phyloP scores from a whole-genome alignment of 2,888 invertebrate genomes.

The Cheilosia grossa region DNA sequence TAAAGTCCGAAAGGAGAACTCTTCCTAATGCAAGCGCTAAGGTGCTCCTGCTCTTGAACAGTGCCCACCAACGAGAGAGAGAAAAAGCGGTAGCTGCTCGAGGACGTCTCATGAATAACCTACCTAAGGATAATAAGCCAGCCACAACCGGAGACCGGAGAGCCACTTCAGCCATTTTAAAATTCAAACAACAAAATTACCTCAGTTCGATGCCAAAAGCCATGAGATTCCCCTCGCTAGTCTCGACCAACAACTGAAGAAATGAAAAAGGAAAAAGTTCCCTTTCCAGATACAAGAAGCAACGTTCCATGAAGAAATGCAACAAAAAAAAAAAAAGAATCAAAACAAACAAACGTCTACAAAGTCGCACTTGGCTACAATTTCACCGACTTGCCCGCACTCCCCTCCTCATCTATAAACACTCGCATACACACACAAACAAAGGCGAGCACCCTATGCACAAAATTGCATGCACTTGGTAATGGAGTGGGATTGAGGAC shows the following conservation, averaged over 20 bases:
- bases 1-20: slow-evolving; percentile 26
- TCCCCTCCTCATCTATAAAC: not conserved
- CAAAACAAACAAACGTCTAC: slow-evolving; percentile 37
- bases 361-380: slow-evolving; percentile 61
- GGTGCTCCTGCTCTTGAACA: too few relatives aligned
- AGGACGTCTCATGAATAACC: slow-evolving; percentile 28
- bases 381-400: slow-evolving; percentile 17
- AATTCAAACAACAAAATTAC: slow-evolving; percentile 65
- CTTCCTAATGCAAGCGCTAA: slow-evolving; percentile 31
- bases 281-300: slow-evolving; percentile 37
- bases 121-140: slow-evolving; percentile 26
- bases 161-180: slow-evolving; percentile 53
- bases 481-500: slow-evolving; percentile 7
- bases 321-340: slow-evolving; percentile 16
- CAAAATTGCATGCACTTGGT: slow-evolving; percentile 16
- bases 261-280: slow-evolving; percentile 48
- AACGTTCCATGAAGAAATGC: slow-evolving; percentile 41
- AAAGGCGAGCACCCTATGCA: slow-evolving; percentile 1
- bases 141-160: slow-evolving; percentile 18
- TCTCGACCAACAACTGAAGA: slow-evolving; percentile 20
- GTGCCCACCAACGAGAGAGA: not conserved
- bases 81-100: not conserved
- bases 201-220: slow-evolving; percentile 55
- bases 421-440: not conserved
- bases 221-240: not conserved